Evolutionary conservation across 2,888 invertebrate species (phyloP).

Genomic region (Odontothrips loti): DNA sequence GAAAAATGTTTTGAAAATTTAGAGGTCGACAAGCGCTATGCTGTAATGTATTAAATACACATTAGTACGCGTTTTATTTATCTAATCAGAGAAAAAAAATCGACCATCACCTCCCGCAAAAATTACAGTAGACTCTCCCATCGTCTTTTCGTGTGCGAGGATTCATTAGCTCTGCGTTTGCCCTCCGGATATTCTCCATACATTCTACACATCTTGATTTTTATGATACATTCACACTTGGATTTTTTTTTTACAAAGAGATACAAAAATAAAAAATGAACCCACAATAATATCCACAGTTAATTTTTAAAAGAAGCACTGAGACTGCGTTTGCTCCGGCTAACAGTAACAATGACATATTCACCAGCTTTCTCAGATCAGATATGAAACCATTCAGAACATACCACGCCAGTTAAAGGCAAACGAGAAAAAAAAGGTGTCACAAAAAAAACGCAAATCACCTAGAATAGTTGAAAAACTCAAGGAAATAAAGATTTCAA

Average conservation of each 20-base stretch:
- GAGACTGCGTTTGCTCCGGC: background rate
- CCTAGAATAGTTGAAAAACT: background rate
- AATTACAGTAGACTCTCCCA: background rate
- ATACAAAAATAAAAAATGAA: constrained; percentile 27
- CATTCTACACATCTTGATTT: constrained; percentile 25
- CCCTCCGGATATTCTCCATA: constrained; percentile 15
- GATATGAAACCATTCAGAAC: constrained; percentile 18
- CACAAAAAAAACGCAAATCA: constrained; percentile 4
- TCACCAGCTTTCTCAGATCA: constrained; percentile 22
- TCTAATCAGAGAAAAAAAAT: background rate
- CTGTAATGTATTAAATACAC: no score
- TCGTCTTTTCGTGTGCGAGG: constrained; percentile 9
- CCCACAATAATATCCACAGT: constrained; percentile 26
- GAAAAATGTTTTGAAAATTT: no score
- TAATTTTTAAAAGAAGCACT: constrained; percentile 5
- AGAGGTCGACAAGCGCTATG: no score
- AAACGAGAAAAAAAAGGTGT: background rate
- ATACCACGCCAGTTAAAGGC: background rate
- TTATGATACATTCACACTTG: constrained; percentile 18
- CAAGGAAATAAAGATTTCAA: background rate
- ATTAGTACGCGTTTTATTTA: background rate
- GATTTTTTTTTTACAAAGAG: constrained; percentile 21
- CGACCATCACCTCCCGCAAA: background rate
- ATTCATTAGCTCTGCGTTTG: constrained; percentile 25
- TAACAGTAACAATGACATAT: background rate